These are phyloP conservation scores for Drosophila malerkotliana DNA, from an alignment of 1,140 invertebrate genomes.

Conservation along the genomic window DNA sequence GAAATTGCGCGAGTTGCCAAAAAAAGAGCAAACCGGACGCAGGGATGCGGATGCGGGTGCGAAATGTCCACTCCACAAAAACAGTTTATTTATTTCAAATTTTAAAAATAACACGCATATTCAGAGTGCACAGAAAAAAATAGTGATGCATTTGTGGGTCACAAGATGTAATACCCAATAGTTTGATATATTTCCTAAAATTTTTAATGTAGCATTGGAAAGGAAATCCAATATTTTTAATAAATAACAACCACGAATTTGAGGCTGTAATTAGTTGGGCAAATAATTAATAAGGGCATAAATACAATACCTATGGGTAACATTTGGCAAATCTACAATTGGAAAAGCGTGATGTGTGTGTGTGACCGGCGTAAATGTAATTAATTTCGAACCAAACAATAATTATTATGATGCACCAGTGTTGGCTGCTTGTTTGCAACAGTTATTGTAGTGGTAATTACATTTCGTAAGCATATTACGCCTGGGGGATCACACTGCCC, in stretches of 20 bases:
- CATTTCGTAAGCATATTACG: slow-evolving; percentile 60
- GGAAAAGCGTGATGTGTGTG: slow-evolving; percentile 23
- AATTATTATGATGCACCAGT: slow-evolving; percentile 45
- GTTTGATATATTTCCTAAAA: too few relatives aligned
- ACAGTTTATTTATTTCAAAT: slow-evolving; percentile 25
- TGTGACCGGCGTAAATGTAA: slow-evolving; percentile 52
- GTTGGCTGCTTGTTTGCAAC: slow-evolving; percentile 12
- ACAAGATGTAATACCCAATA: too few relatives aligned
- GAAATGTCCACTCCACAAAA: slow-evolving; percentile 31
- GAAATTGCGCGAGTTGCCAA: slow-evolving; percentile 71
- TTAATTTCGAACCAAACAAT: slow-evolving; percentile 67
- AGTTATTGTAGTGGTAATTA: slow-evolving; percentile 67
- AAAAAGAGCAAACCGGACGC: slow-evolving; percentile 57
- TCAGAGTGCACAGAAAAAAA: neutral
- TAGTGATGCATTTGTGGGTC: too few relatives aligned
- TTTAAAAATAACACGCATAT: neutral
- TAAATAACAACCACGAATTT: neutral
- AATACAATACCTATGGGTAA: slow-evolving; percentile 37
- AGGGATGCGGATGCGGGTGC: slow-evolving; percentile 49
- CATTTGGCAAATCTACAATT: slow-evolving; percentile 41
- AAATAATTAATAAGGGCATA: slow-evolving; percentile 46
- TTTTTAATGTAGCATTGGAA: too few relatives aligned
- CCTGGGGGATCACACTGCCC: slow-evolving; percentile 40
- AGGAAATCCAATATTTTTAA: neutral
- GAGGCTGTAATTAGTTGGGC: slow-evolving; percentile 26